phyloP scores from a whole-genome alignment of 1,140 invertebrate species.

The Papilio dardanus region DNA sequence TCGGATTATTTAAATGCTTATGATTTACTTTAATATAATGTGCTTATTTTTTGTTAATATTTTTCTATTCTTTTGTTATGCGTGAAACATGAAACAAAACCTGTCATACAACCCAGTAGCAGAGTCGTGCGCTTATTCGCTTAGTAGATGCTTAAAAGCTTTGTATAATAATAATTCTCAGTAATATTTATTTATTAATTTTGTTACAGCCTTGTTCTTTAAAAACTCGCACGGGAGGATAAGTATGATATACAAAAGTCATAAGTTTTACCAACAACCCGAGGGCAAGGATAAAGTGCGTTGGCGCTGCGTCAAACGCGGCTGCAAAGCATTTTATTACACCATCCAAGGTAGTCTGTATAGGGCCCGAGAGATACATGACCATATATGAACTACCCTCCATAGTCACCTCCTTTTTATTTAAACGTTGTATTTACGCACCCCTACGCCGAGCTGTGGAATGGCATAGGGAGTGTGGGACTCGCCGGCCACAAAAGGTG shows the following conservation, averaged over 20 bases:
- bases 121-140: not conserved
- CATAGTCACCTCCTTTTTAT: too few relatives aligned
- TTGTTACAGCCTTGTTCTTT: constrained; percentile 53
- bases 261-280: constrained; percentile 57
- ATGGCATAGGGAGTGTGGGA: too few relatives aligned
- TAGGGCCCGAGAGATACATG: constrained; percentile 55
- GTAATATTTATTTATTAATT: constrained; percentile 3
- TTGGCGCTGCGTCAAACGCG: constrained; percentile 59
- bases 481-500: too few relatives aligned
- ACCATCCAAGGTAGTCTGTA: constrained; percentile 45
- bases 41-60: too few relatives aligned
- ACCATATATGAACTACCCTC: constrained; percentile 45
- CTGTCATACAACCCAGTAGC: not conserved
- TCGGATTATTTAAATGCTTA: too few relatives aligned
- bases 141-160: not conserved
- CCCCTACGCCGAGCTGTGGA: too few relatives aligned
- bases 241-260: constrained; percentile 58
- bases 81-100: not conserved
- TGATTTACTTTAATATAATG: too few relatives aligned
- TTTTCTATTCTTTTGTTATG: too few relatives aligned
- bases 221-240: constrained; percentile 48
- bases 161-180: not conserved
- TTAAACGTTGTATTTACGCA: too few relatives aligned
- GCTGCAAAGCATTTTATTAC: constrained; percentile 58
- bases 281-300: constrained; percentile 53